phyloP scores from a whole-genome alignment of 2,113 vertebrate species.

The Anas platyrhynchos region DNA sequence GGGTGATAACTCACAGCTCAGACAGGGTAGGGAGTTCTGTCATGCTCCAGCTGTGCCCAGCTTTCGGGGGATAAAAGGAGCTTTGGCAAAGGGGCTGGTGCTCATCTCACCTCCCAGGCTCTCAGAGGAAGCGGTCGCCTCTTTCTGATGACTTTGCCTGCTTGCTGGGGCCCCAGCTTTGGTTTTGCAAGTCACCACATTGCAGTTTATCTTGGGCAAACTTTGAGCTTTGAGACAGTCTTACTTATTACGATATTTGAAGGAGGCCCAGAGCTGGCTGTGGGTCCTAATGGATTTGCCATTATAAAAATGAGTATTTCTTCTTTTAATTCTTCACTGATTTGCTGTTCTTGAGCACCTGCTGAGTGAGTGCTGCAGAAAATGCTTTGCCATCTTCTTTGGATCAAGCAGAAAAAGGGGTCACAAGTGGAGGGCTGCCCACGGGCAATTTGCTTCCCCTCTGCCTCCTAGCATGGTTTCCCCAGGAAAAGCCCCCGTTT shows the following conservation, averaged over 20 bases:
- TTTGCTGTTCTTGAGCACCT: not conserved
- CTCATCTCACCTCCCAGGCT: not conserved
- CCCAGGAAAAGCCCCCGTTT: not conserved
- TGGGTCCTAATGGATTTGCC: not conserved
- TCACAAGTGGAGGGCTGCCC: not conserved
- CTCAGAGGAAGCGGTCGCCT: accelerated
- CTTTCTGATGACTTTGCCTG: not conserved
- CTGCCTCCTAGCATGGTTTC: not conserved
- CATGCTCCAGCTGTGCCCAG: not conserved
- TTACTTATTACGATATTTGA: not conserved
- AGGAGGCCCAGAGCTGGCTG: not conserved
- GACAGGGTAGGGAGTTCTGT: not conserved
- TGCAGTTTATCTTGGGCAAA: not conserved
- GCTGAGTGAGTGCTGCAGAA: not conserved
- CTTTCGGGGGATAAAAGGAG: not conserved
- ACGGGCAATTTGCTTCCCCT: accelerated
- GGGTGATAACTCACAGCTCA: not conserved
- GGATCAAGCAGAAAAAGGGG: not conserved
- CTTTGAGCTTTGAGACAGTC: not conserved
- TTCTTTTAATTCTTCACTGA: not conserved
- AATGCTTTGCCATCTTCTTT: not conserved
- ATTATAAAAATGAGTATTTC: not conserved
- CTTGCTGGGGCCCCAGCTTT: not conserved
- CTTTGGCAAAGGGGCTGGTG: not conserved
- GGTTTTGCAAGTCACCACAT: not conserved